Conservation (phyloP, 2,113 vertebrate species). For the Cyprinodon brontotheroides region DNA sequence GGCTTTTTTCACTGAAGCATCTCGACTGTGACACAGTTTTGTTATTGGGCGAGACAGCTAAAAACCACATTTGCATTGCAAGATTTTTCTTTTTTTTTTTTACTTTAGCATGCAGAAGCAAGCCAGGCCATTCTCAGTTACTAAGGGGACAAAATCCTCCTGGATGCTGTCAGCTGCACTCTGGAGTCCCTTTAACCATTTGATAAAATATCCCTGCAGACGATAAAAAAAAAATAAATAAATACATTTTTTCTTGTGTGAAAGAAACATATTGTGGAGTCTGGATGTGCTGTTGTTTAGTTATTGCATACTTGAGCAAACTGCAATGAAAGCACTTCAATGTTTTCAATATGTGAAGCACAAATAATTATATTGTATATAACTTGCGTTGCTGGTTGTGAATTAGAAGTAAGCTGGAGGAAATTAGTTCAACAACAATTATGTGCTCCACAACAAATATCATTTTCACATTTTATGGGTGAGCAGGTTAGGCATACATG, state of each 20-base stretch:
- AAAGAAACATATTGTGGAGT: conserved; percentile 10
- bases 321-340: not conserved
- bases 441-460: conserved; percentile 54
- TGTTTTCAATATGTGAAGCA: not conserved
- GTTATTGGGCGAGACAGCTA: conserved; percentile 62
- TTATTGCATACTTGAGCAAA: conserved; percentile 30
- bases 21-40: conserved; percentile 65
- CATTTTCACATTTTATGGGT: conserved; percentile 47
- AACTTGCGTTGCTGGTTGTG: not conserved
- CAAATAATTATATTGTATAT: not conserved
- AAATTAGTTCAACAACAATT: conserved; percentile 59
- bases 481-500: conserved; percentile 38
- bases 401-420: conserved; percentile 32
- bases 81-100: conserved; percentile 48
- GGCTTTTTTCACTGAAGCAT: conserved; percentile 46
- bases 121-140: conserved; percentile 21
- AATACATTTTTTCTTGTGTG: conserved; percentile 36
- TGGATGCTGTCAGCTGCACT: conserved; percentile 58
- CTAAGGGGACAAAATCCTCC: conserved; percentile 61
- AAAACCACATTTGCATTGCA: conserved; percentile 72
- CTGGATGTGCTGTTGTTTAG: conserved; percentile 16
- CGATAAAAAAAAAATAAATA: conserved; percentile 39
- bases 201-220: conserved; percentile 54
- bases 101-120: conserved; percentile 42
- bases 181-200: conserved; percentile 67